Base-by-base conservation (phyloP, 53 echinoderm and acorn worm species). In the Mesocentrotus franciscanus region DNA sequence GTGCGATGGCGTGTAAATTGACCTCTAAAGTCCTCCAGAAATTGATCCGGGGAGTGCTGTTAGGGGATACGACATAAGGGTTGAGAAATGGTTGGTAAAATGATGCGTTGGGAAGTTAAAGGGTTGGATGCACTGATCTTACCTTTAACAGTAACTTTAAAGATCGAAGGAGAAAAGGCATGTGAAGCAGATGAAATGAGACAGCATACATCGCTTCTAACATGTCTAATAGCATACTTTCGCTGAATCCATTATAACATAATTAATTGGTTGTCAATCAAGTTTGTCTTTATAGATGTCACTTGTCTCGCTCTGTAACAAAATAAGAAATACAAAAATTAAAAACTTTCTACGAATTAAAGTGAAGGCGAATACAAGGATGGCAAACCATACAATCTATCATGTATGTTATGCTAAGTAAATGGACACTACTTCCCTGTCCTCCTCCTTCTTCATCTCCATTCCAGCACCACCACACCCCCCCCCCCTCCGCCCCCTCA, bases 21-120 rank as follows among this genome's bases (percentile, higher is more conserved):
- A 87, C 58, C 58, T 20, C 27, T 58, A 56, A 87, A 87, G 87
- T 87, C 87, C 87, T 59, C 27, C 58, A 87, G 87, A 58, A 87
- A 59, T 59, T n/a, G 87, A 87, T 87, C 87, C 57, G 10, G 17
- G 11, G 87, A 87, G 87, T 10, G 87, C 27, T 26, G 87, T 87
- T 8, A 87, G 87, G 87, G 87, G 58, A 87, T 56, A 87, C 10
- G 42, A 84, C 84, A 49, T 84, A 29, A 49, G 39, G 84, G 84
- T 9, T 8, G 9, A 84, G 55, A 42, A 49, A 42, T 39, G 49
- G 55, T 24, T 84, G 84, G 84, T 84, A 84, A 84, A 49, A 49
- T 16, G 84, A 49, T 84, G 39, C 84, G 55, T 84, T 14, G 42
- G 17, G 84, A 20, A 22, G 39, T 18, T 9, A 49, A 39, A 49